These are phyloP conservation scores for Pseudolaguvia tuberculata DNA, from an alignment of 2,113 vertebrate genomes.

Conservation along the genomic window DNA sequence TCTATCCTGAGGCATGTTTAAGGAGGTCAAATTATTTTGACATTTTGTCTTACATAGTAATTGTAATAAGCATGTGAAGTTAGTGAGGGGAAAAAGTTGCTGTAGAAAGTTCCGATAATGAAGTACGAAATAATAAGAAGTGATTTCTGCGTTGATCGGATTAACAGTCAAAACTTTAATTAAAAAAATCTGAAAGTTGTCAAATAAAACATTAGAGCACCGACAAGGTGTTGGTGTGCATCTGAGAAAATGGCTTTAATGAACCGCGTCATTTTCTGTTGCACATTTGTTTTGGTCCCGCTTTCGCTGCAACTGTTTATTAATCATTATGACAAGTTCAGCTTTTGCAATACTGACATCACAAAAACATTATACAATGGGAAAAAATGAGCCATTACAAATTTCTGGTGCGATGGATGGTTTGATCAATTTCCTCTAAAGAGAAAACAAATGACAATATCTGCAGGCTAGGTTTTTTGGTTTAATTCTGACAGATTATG, in stretches of 20 bases:
- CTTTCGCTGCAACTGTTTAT: not conserved
- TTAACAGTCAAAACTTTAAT: not conserved
- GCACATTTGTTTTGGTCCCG: not conserved
- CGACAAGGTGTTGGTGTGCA: not conserved
- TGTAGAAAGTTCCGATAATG: not conserved
- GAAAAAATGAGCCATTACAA: not conserved
- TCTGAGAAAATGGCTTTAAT: not conserved
- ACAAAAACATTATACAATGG: not conserved
- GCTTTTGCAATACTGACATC: not conserved
- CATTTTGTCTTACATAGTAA: not conserved
- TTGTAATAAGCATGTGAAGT: too few relatives aligned
- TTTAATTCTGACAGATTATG: constrained; percentile 9
- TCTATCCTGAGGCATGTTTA: constrained; percentile 3
- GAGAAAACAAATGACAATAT: not conserved
- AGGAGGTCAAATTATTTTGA: not conserved
- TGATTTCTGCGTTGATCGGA: not conserved
- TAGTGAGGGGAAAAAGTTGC: not conserved
- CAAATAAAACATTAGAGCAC: not conserved
- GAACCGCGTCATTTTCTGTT: not conserved
- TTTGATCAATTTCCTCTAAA: not conserved
- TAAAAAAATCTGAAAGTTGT: not conserved
- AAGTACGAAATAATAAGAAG: not conserved
- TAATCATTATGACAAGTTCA: not conserved
- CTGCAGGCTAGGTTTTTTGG: not conserved
- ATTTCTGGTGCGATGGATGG: not conserved